phyloP scores from a whole-genome alignment of 2,888 invertebrate species.

The Eremobia ochroleuca region DNA sequence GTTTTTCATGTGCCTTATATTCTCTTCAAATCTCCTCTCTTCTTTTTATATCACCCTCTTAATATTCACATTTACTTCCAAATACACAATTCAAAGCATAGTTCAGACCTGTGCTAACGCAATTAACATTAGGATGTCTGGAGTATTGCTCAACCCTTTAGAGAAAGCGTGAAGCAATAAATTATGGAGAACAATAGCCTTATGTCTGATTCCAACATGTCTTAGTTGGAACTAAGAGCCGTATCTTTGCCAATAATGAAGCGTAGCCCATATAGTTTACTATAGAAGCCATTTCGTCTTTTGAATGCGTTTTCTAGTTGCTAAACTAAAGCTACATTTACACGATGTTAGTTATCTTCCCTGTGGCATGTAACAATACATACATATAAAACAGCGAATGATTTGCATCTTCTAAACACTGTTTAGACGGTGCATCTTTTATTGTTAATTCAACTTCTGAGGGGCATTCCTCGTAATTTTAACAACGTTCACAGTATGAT shows the following conservation, averaged over 20 bases:
- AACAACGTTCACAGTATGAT: neutral
- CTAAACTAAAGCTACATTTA: neutral
- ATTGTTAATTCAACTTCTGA: neutral
- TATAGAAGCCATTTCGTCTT: constrained; percentile 17
- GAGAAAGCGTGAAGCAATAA: constrained; percentile 52
- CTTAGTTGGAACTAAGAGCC: constrained; percentile 29
- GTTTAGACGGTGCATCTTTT: neutral
- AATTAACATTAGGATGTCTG: constrained; percentile 34
- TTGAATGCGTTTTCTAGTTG: constrained; percentile 41
- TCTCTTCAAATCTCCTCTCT: neutral
- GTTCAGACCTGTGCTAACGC: constrained; percentile 12
- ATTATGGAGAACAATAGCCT: constrained; percentile 42
- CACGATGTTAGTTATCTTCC: neutral
- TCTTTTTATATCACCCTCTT: neutral
- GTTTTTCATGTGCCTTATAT: neutral
- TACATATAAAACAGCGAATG: neutral
- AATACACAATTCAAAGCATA: constrained; percentile 7
- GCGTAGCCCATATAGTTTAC: constrained; percentile 8
- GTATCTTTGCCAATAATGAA: constrained; percentile 33
- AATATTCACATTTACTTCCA: constrained; percentile 11
- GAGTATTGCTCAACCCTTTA: constrained; percentile 32
- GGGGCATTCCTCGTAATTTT: neutral
- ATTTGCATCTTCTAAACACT: neutral
- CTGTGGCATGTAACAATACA: neutral
- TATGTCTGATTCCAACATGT: constrained; percentile 41